Base-by-base conservation (phyloP, 1,140 invertebrate genomes). In the Temnothorax longispinosus region DNA sequence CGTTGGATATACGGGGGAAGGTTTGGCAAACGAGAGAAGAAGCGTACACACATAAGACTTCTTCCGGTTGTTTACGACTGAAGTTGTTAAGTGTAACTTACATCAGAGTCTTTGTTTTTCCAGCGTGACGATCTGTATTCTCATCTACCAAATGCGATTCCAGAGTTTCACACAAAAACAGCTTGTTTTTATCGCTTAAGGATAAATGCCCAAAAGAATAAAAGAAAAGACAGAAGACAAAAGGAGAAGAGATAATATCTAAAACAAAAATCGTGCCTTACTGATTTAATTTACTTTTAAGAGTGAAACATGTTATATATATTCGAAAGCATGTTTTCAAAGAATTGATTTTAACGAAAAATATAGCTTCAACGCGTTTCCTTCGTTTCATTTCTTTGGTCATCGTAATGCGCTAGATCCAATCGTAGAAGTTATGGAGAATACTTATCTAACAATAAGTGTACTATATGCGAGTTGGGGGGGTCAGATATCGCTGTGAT, bases 1-100 rank as follows among this genome's bases (percentile, higher is more conserved):
- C 80, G 87, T 60, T 91, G 87, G 69, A 5, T 78, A 71, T n/a
- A 32, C 44, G 47, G 78, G 74, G 60, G 74, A 80, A 87, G 87
- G 56, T 89, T 90, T 76, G 52, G 67, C 67, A 35, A 41, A 77
- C 18, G 35, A 15, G 15, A 65, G 85, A 78, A 77, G 75, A 87
- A 54, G 50, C 27, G 50, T 47, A 44, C 35, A 32, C 38, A 56
- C 15, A 58, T 41, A 58, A 82, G 58, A 84, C 60, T 87, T 78
- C 87, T 86, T 67, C 77, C 75, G 67, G 47, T 74, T 67, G 72
- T 76, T 84, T 74, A 60, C 69, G 54, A 82, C 21, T 44, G n/a
- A 82, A 74, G 80, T 82, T 82, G 67, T 50, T 35, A 56, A 74
- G 52, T 74, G 80, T 74, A 82, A 82, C 67, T 82, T 82, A 74